Base-by-base conservation (phyloP, 2,888 invertebrate species). In the Drosophila longiperda region DNA sequence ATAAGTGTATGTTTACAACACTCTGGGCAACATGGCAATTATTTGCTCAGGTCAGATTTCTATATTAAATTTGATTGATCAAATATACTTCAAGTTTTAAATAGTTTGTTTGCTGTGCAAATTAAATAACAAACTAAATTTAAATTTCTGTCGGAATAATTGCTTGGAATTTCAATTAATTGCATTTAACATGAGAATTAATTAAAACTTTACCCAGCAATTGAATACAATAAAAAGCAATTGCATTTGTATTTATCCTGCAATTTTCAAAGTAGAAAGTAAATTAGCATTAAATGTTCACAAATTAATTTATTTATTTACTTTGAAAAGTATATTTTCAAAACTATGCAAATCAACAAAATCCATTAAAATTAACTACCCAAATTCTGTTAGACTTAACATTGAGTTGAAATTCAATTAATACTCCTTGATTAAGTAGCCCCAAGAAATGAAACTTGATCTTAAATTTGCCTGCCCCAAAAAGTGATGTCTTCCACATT, bases 401-500 rank as follows among this genome's bases (percentile, higher is more conserved):
- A 8, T 23, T 9, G 8, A 15, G 4, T 23, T 23, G 4, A 8
- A 15, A 15, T 8, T 23, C 45, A 23, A 15, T 23, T 1, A 23
- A 15, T 11, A 15, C 15, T 15, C 15, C 4, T 23, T 53, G 55
- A 62, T 62, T 71, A 72, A 58, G 32, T 33, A 63, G 63, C 54
- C 50, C 55, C 50, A 20, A 50, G n/a, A 58, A 58, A 42, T 33
- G 17, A 32, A 58, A 42, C 17, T 45, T 45, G 8, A 15, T 45
- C 15, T 45, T 17, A 15, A 23, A 53, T 53, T 57, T 57, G 20
- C 33, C 45, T 33, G 15, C 17, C 32, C 34, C 55, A 49, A 75
- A 61, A 69, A 74, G 74, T 58, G 60, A 60, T 61, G 49, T 23
- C 42, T 34, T 50, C 58, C 23, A n/a, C 63, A 66, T 63, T 76